These are phyloP conservation scores for Eidolon helvum DNA, from an alignment of 2,113 vertebrate species.

Conservation along the genomic window DNA sequence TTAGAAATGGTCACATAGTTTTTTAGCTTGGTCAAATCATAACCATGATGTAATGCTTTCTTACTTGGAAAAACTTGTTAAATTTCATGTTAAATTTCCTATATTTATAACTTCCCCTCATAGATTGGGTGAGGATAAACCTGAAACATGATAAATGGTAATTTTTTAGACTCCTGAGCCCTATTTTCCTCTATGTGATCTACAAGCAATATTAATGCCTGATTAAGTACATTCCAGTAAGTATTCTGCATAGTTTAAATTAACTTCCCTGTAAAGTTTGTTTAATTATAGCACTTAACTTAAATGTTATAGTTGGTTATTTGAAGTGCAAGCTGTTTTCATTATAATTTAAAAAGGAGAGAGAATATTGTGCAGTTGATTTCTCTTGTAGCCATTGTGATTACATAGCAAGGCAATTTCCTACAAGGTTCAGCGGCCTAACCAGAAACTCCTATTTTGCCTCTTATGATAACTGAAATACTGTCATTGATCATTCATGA, in stretches of 20 bases:
- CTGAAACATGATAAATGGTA: not conserved
- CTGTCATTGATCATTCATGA: not conserved
- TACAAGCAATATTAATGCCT: not conserved
- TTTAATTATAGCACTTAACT: conserved; percentile 51
- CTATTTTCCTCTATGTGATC: not conserved
- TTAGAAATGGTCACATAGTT: not conserved
- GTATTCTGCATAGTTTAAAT: not conserved
- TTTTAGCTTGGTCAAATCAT: not conserved
- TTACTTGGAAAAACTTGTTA: conserved; percentile 10
- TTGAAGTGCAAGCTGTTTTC: conserved; percentile 44
- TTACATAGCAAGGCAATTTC: not conserved
- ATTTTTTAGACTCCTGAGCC: not conserved
- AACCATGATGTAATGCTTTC: not conserved
- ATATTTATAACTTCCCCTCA: not conserved
- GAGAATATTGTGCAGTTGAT: not conserved
- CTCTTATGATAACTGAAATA: not conserved
- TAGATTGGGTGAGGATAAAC: not conserved
- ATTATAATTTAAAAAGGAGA: conserved; percentile 51
- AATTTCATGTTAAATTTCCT: conserved; percentile 1
- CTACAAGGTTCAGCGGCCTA: not conserved
- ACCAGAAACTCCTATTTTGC: not conserved
- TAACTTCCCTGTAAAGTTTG: conserved; percentile 51
- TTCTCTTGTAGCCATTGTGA: not conserved
- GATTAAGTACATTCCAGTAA: conserved; percentile 9
- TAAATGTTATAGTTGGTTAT: conserved; percentile 51